Percentiles rank a stretch among this genome's conserved stretches.
Conservation (phyloP, 2,888 invertebrate species). For the Nomada hirtipes region DNA sequence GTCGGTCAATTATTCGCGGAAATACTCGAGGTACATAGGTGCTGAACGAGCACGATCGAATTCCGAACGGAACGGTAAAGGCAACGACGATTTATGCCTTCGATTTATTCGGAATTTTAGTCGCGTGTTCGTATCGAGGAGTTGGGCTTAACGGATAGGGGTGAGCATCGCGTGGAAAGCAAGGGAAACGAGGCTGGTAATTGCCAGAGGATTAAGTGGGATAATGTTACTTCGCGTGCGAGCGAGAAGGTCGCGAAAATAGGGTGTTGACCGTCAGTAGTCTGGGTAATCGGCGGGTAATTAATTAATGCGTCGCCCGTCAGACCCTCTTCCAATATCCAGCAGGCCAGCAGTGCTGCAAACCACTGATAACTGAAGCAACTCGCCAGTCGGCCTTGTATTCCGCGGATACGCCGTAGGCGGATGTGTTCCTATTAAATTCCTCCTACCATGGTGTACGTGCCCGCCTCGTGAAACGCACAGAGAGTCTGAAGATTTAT, state of each 20-base stretch:
- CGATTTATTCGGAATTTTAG: background rate
- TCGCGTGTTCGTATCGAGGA: background rate
- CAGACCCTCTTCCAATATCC: constrained; percentile 67
- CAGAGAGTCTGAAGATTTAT: background rate
- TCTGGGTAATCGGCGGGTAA: constrained; percentile 68
- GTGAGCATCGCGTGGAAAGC: background rate
- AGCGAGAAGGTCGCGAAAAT: constrained; percentile 60
- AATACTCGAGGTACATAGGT: background rate
- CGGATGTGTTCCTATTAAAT: constrained; percentile 40
- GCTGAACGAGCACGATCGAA: too few species aligned
- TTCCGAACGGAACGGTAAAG: background rate
- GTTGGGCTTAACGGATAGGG: background rate
- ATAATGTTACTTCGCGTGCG: constrained; percentile 55
- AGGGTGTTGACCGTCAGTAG: constrained; percentile 60
- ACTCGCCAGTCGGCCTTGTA: constrained; percentile 55
- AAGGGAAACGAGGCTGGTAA: constrained; percentile 24
- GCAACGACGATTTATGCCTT: background rate
- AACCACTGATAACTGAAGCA: constrained; percentile 70
- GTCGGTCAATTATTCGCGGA: background rate
- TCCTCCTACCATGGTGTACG: too few species aligned
- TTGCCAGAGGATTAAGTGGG: constrained; percentile 32
- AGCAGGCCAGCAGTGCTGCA: constrained; percentile 58
- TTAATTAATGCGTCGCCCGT: constrained; percentile 71
- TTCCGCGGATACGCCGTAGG: constrained; percentile 23
- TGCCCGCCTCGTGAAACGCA: background rate